phyloP scores from a whole-genome alignment of 2,113 vertebrate species.

The Odontesthes bonariensis region DNA sequence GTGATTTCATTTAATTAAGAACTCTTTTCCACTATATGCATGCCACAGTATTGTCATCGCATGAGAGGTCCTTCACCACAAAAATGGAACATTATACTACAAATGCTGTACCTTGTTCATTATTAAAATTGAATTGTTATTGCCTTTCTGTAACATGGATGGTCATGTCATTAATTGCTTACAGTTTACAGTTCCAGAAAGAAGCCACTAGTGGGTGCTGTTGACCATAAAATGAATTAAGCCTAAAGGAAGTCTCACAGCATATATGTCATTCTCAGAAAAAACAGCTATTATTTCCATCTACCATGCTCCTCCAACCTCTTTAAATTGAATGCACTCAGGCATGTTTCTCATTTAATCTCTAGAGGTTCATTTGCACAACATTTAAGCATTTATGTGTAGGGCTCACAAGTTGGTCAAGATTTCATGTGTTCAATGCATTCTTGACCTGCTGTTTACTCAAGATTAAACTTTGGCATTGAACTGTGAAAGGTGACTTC shows the following conservation, averaged over 20 bases:
- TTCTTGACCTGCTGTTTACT: too few relatives aligned
- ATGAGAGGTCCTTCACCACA: slow-evolving; percentile 57
- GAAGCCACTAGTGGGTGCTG: slow-evolving; percentile 48
- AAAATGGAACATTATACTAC: slow-evolving; percentile 56
- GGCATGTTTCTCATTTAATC: neutral
- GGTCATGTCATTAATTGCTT: neutral
- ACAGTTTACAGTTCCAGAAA: slow-evolving; percentile 15
- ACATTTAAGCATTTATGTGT: too few relatives aligned
- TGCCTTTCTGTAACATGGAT: slow-evolving; percentile 68
- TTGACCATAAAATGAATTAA: slow-evolving; percentile 10
- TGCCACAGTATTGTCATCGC: slow-evolving; percentile 74
- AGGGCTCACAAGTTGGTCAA: too few relatives aligned
- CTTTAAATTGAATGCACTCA: neutral
- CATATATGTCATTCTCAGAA: neutral
- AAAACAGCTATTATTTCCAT: neutral
- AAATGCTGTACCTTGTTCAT: slow-evolving; percentile 79
- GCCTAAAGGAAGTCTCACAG: neutral
- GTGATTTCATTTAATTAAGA: slow-evolving; percentile 52
- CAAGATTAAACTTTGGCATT: too few relatives aligned
- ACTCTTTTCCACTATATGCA: slow-evolving; percentile 66
- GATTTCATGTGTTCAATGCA: too few relatives aligned
- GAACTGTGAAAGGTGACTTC: too few relatives aligned
- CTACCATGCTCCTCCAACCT: neutral
- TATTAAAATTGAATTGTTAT: slow-evolving; percentile 79
- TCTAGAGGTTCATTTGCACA: too few relatives aligned